A percentile compares a stretch with the other conserved stretches of the same genome.
Evolutionary conservation across 2,797 vertebrate genomes (phyloP).

Genomic region (Neomorphus geoffroyi): DNA sequence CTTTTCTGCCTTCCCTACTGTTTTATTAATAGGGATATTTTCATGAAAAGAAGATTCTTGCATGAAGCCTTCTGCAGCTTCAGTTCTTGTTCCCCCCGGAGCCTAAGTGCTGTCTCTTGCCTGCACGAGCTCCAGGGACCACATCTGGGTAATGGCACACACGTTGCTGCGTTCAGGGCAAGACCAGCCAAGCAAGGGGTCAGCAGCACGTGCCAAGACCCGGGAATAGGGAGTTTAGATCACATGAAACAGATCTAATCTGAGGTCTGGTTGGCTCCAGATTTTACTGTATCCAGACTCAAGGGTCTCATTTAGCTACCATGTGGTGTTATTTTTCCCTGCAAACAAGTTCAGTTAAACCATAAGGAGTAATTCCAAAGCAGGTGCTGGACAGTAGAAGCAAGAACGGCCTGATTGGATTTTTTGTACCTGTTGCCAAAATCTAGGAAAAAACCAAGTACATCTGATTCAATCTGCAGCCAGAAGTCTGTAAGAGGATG

Average conservation of each 20-base stretch:
- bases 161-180: accelerated
- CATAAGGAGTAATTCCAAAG: not conserved
- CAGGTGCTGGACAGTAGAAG: not conserved
- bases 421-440: not conserved
- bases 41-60: not conserved
- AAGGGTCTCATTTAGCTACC: not conserved
- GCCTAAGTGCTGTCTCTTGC: not conserved
- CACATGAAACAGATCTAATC: not conserved
- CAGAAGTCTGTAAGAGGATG: not conserved
- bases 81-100: not conserved
- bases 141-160: not conserved
- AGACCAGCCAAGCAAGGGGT: not conserved
- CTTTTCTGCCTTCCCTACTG: slow-evolving; percentile 46
- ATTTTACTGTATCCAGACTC: not conserved
- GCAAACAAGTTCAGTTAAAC: not conserved
- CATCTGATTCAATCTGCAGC: not conserved
- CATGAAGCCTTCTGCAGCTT: not conserved
- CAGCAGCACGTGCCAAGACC: accelerated
- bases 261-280: not conserved
- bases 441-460: not conserved
- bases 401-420: not conserved
- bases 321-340: not conserved
- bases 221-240: not conserved
- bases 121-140: not conserved
- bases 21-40: slow-evolving; percentile 55